Base-by-base conservation (phyloP, 2,113 vertebrate species). In the Gnathochromis pfefferi region DNA sequence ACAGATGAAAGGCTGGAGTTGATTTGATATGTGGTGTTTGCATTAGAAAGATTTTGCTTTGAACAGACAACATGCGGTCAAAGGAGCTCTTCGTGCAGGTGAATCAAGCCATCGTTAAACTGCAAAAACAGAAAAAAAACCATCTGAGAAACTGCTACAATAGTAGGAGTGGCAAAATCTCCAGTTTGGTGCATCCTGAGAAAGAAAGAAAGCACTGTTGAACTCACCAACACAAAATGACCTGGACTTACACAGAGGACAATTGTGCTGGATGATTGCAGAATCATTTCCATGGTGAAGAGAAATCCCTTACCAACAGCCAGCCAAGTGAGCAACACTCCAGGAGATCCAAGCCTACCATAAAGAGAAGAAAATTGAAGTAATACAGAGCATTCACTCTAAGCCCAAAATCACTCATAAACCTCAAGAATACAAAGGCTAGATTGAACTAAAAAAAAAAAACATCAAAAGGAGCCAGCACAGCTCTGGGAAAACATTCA, bases 101-200 rank as follows among this genome's bases (percentile, higher is more conserved):
- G 28, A 60, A 60, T 10, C 2, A 60, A 60, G 26, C 5, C 57
- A 17, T 31, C 1, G 1, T 58, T 10, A 60, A 60, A 17, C 57
- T 60, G 16, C 28, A 6, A 60, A 31, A 60, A 7, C 28, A 19
- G 26, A 3, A 17, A 60, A 58, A 26, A 2, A n/a, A 1, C 0
- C 12, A 57, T 57, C 55, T 6, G 57, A 60, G 16, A 33, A 33
- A 60, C 16, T 33, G 57, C 57, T 60, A 60, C 28, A 60, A 60
- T 60, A 3, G 5, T 33, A 60, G 28, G 57, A 33, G 1, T 9
- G 26, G 57, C 28, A 60, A 60, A 60, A 4, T 60, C 2, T 60
- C 28, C 28, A 60, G 28, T 19, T 19, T 60, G 9, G 28, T 60
- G 4, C 9, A 60, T 60, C 28, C 28, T 33, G 16, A 33, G 57